Evolutionary conservation across 2,888 invertebrate genomes (phyloP).

Genomic region (Linyphia triangularis): DNA sequence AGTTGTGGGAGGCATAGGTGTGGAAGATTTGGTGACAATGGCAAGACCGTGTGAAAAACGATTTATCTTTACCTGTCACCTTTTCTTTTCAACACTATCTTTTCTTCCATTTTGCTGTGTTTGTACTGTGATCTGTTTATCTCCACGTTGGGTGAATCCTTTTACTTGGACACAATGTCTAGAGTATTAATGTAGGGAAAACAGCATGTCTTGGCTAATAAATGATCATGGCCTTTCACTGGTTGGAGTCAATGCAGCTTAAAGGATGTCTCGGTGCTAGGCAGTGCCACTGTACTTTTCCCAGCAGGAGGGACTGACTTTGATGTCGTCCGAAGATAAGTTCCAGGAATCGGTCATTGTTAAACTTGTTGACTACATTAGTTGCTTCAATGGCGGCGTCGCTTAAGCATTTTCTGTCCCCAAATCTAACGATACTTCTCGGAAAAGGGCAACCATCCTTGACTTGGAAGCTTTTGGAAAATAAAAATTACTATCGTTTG

Average conservation of each 20-base stretch:
- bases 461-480: too few species aligned
- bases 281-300: not conserved
- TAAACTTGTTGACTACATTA: slow-evolving; percentile 3
- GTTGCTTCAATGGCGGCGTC: not conserved
- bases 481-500: too few species aligned
- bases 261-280: not conserved
- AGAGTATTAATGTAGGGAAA: not conserved
- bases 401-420: too few species aligned
- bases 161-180: not conserved
- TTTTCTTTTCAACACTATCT: not conserved
- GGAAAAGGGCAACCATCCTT: too few species aligned
- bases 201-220: not conserved
- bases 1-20: too few species aligned
- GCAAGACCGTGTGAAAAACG: not conserved
- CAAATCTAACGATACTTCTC: too few species aligned
- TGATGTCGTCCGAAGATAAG: not conserved
- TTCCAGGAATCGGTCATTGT: not conserved
- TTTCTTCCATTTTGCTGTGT: not conserved
- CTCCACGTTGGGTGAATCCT: too few species aligned
- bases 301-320: not conserved
- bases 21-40: not conserved
- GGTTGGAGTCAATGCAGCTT: not conserved
- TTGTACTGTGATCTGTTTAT: not conserved
- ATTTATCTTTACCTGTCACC: not conserved
- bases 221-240: not conserved